Base-by-base conservation (phyloP, 1,140 invertebrate genomes). In the Tetragonula clypearis region DNA sequence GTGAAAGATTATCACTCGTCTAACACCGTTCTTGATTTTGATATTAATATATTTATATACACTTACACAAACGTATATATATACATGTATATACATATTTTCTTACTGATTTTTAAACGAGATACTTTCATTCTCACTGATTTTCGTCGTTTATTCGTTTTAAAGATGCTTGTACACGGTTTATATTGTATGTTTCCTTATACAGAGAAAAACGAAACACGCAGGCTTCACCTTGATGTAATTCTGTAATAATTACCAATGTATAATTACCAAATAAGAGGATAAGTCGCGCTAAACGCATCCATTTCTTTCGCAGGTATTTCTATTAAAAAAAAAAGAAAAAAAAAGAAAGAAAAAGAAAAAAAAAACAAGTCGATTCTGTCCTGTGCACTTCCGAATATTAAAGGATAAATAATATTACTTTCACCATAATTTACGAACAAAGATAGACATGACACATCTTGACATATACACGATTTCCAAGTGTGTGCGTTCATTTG, bases 1-100 rank as follows among this genome's bases (percentile, higher is more conserved):
- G 60, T 55, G 19, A 55, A 23, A 35, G 21, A 68, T 53, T 49
- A 69, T 68, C 62, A 60, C 35, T 85, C 41, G 65, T 82, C 76
- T 35, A 76, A 86, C 41, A 49, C 41, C 41, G 35, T 66, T 77
- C 69, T 69, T 58, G 23, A 77, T 83, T 86, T 49, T 77, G 56
- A 85, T 69, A 89, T 86, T 73, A 72, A 73, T 86, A 82, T 82
- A 68, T 62, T 82, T 65, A 26, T 82, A 75, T 71, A 82, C 65
- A 66, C 23, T 53, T 74, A 72, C 66, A 87, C 35, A 68, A 30
- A 69, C 35, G 58, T 66, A 79, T 78, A 66, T 56, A 72, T 56
- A 72, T 35, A 76, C 15, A 84, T 62, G 19, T 76, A 84, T 87
- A 74, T 80, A 78, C 74, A 86, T 74, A 80, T 79, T 87, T 84